Evolutionary conservation across 1,140 invertebrate species (phyloP).

Genomic region (Solenopsis invicta): DNA sequence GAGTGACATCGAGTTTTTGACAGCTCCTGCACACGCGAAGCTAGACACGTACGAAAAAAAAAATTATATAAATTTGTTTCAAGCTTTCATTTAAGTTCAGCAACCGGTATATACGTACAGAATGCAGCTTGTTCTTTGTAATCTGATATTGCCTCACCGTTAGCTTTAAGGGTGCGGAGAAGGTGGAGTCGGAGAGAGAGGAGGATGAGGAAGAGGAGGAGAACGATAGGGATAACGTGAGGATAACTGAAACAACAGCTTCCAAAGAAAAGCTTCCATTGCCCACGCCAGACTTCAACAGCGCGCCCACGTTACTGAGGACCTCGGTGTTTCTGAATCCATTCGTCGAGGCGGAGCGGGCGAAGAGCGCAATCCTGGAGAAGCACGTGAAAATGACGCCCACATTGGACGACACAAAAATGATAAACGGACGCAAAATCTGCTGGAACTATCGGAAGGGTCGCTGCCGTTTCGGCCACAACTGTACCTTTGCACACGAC

Average conservation of each 20-base stretch:
- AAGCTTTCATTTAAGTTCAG: constrained; percentile 19
- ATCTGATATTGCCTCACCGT: constrained; percentile 86
- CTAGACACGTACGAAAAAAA: not conserved
- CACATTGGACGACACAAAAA: constrained; percentile 89
- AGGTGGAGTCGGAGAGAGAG: constrained; percentile 70
- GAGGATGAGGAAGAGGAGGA: constrained; percentile 73
- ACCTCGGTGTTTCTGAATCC: constrained; percentile 96
- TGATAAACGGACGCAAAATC: constrained; percentile 95
- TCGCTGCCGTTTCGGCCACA: constrained; percentile 95
- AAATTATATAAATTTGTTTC: not conserved
- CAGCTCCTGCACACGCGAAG: not conserved
- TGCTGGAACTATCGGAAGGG: constrained; percentile 98
- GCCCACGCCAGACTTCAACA: constrained; percentile 87
- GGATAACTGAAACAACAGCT: constrained; percentile 75
- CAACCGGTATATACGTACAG: constrained; percentile 69
- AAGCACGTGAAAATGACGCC: constrained; percentile 97
- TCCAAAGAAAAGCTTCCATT: constrained; percentile 86
- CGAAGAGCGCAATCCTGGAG: constrained; percentile 94
- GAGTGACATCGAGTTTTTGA: not conserved
- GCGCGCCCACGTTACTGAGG: constrained; percentile 82
- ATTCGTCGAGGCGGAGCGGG: constrained; percentile 95
- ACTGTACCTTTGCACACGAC: constrained; percentile 97
- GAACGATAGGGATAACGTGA: constrained; percentile 42
- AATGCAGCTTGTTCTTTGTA: constrained; percentile 84
- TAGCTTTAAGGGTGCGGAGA: constrained; percentile 84